Base-by-base conservation (phyloP, 2,113 vertebrate species). In the Greenwoodochromis staneri region DNA sequence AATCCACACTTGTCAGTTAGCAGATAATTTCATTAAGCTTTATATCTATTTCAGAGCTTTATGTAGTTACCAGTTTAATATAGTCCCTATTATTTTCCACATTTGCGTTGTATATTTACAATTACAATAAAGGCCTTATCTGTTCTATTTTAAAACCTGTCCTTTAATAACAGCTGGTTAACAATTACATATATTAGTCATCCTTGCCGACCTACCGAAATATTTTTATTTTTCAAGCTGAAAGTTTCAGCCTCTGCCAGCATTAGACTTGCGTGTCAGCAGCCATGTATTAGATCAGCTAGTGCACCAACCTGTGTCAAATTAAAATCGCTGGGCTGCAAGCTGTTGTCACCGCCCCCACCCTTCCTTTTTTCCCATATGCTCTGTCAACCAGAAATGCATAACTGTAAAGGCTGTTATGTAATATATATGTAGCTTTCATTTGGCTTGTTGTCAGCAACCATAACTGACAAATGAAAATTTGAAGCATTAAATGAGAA, bases 271-370 rank as follows among this genome's bases (percentile, higher is more conserved):
- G 61, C 51, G 80, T 92, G 55, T 85, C 73, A 40, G 92, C 81
- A 91, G 86, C 53, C 85, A 78, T 87, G 86, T 36, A 31, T 89
- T 78, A 84, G 54, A 87, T 90, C 36, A 73, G 76, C 83, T 87
- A 81, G 69, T 76, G 47, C 71, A 66, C 47, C 57, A 88, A 86
- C 73, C 29, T 88, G 66, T 84, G 61, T 86, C 82, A 87, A 80
- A 92, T 90, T 90, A 40, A 92, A 93, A 88, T 85, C 2, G 11
- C 55, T 54, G 31, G 17, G n/a, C 78, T 73, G 49, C 54, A 84
- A 90, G 83, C 88, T 88, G 91, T 53, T 81, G 54, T 71, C 71
- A 13, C 80, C 16, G 4, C 78, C 61, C 24, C 42, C 71, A 78
- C 71, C 71, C 42, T 49, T 49, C 71, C 71, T 12, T 49, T 49